These are phyloP conservation scores for Drosophila obscura DNA, from an alignment of 1,140 invertebrate species.

Conservation along the genomic window DNA sequence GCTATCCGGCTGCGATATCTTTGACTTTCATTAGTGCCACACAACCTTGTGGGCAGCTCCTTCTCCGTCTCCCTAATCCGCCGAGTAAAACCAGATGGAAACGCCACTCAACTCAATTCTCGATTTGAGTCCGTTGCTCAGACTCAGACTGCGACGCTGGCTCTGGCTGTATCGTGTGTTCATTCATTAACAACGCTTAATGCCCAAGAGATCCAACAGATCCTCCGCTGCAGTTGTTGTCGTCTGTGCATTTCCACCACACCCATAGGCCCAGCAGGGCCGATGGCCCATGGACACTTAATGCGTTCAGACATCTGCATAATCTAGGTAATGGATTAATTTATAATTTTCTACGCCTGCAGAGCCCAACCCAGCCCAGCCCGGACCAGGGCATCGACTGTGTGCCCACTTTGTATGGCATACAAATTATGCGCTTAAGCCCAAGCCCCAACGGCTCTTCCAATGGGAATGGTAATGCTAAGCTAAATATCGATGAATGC, in stretches of 20 bases:
- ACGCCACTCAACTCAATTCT: no score
- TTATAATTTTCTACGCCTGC: slow-evolving; percentile 67
- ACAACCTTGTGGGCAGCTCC: background rate
- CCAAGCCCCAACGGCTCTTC: slow-evolving; percentile 20
- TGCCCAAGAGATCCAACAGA: slow-evolving; percentile 26
- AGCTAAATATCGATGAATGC: slow-evolving; percentile 22
- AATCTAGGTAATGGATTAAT: slow-evolving; percentile 77
- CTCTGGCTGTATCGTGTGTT: slow-evolving; percentile 15
- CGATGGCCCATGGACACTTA: slow-evolving; percentile 36
- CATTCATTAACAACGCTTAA: slow-evolving; percentile 59
- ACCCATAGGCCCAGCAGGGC: background rate
- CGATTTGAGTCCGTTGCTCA: no score
- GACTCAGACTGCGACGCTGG: background rate
- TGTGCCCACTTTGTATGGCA: slow-evolving; percentile 11
- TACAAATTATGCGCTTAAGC: slow-evolving; percentile 57
- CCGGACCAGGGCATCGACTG: background rate
- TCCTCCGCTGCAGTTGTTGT: background rate
- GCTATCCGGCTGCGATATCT: background rate
- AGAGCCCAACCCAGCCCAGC: background rate
- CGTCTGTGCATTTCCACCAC: background rate
- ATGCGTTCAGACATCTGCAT: slow-evolving; percentile 70
- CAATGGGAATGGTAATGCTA: slow-evolving; percentile 13
- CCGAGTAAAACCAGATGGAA: no score
- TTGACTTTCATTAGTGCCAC: slow-evolving; percentile 3
- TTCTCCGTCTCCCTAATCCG: no score